Evolutionary conservation across 2,888 invertebrate genomes (phyloP).

Genomic region (Brenthis ino): DNA sequence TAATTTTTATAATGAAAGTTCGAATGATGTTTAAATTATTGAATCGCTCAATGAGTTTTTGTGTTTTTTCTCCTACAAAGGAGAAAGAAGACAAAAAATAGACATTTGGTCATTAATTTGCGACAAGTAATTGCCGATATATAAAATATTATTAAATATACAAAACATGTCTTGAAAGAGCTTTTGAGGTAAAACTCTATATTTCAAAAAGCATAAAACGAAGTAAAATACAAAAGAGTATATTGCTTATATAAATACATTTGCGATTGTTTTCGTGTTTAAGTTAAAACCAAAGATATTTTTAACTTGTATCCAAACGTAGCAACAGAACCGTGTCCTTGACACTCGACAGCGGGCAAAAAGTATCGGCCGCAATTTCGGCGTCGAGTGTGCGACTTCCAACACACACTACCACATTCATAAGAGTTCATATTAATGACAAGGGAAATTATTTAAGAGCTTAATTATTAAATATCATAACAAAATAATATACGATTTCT

Average conservation of each 20-base stretch:
- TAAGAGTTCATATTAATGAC: constrained; percentile 31
- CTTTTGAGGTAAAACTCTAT: neutral
- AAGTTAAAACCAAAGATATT: constrained; percentile 40
- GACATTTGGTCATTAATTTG: too few species aligned
- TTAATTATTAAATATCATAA: neutral
- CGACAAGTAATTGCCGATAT: too few species aligned
- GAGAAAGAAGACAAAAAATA: too few species aligned
- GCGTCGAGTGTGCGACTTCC: constrained; percentile 71
- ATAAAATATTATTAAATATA: too few species aligned
- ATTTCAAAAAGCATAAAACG: neutral
- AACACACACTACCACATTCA: constrained; percentile 48
- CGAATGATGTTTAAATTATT: neutral
- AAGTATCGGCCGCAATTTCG: constrained; percentile 72
- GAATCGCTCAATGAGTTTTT: neutral
- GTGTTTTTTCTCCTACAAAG: too few species aligned
- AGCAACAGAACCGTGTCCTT: constrained; percentile 74
- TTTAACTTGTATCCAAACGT: constrained; percentile 47
- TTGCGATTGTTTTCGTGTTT: constrained; percentile 32
- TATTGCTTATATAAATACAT: neutral
- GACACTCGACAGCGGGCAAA: constrained; percentile 77
- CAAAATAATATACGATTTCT: neutral
- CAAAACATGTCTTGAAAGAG: too few species aligned
- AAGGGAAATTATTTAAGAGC: neutral
- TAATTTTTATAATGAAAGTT: constrained; percentile 8
- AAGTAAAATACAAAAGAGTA: constrained; percentile 4